Percentiles rank a stretch among this genome's conserved stretches.
phyloP scores from a whole-genome alignment of 2,888 invertebrate genomes.

The Tachina fera region DNA sequence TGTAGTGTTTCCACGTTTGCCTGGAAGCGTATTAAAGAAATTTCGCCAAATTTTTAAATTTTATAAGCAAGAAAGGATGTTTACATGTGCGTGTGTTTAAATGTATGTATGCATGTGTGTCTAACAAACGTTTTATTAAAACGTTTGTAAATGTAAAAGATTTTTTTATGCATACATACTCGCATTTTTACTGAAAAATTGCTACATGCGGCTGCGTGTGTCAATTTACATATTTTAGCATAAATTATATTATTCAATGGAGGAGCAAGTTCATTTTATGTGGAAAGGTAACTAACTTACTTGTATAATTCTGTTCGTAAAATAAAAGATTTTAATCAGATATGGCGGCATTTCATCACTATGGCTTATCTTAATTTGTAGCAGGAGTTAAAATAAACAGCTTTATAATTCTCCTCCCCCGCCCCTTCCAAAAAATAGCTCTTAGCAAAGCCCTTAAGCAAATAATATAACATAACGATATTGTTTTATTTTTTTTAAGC shows the following conservation, averaged over 20 bases:
- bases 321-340: background rate
- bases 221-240: background rate
- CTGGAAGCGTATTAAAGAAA: background rate
- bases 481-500: no score
- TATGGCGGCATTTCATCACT: background rate
- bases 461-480: no score
- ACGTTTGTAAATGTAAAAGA: background rate
- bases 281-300: background rate
- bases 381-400: background rate
- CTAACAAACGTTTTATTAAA: slow-evolving; percentile 12
- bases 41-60: background rate
- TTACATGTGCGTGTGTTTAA: background rate
- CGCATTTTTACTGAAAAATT: background rate
- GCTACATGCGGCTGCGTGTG: background rate
- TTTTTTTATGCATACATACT: background rate
- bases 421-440: no score
- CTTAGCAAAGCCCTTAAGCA: no score
- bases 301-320: background rate
- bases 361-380: background rate
- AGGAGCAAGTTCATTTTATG: background rate
- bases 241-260: background rate
- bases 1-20: background rate
- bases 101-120: no score
- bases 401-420: background rate
- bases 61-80: background rate